These are phyloP conservation scores for Clivina fossor DNA, from an alignment of 2,888 invertebrate genomes.

Conservation along the genomic window DNA sequence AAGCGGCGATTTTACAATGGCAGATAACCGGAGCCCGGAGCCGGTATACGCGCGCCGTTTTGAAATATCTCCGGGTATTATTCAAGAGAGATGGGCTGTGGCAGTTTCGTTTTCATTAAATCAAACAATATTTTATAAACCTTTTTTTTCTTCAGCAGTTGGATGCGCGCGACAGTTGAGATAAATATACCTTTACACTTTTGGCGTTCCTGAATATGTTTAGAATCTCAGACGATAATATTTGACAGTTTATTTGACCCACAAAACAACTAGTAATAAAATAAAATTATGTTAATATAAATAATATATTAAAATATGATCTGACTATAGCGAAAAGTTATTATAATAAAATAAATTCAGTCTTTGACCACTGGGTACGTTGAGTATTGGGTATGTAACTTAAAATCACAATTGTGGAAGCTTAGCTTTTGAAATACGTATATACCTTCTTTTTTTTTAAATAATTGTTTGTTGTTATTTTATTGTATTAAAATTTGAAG, in stretches of 20 bases:
- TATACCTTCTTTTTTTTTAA: too few relatives aligned
- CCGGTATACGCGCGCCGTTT: slow-evolving; percentile 23
- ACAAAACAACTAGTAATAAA: neutral
- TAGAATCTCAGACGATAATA: slow-evolving; percentile 21
- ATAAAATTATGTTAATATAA: neutral
- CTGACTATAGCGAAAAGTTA: too few relatives aligned
- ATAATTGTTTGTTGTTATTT: too few relatives aligned
- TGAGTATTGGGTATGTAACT: too few relatives aligned
- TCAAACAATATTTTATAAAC: slow-evolving; percentile 50
- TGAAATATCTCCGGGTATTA: slow-evolving; percentile 42
- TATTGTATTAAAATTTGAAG: too few relatives aligned
- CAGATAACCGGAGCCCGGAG: slow-evolving; percentile 9
- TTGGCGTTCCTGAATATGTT: slow-evolving; percentile 30
- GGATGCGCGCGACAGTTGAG: slow-evolving; percentile 47
- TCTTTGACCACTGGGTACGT: too few relatives aligned
- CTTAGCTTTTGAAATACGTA: too few relatives aligned
- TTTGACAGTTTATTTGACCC: slow-evolving; percentile 1
- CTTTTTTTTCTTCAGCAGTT: slow-evolving; percentile 45
- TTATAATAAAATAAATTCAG: too few relatives aligned
- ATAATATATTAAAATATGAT: neutral
- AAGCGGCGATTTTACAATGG: too few relatives aligned
- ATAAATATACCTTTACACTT: slow-evolving; percentile 43
- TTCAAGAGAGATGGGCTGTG: slow-evolving; percentile 42
- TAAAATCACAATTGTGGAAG: too few relatives aligned
- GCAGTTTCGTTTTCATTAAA: slow-evolving; percentile 49